Evolutionary conservation across 2,797 vertebrate species (phyloP).

Genomic region (Thripadectes ignobilis): DNA sequence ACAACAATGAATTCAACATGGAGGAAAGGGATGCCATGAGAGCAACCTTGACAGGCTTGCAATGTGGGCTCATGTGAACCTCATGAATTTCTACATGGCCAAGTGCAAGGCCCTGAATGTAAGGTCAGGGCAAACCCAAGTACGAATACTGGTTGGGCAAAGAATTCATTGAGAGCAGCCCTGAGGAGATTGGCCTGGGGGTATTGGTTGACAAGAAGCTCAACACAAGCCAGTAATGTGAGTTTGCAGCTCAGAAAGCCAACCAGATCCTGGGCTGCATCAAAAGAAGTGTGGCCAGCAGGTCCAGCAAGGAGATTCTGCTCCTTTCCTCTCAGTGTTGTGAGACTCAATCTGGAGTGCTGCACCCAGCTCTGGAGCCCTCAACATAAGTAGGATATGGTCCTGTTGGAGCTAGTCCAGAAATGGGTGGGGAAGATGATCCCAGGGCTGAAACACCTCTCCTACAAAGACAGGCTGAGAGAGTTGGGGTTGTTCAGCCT

Average conservation of each 20-base stretch:
- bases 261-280: background rate
- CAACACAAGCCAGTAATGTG: background rate
- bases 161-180: background rate
- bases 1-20: rapidly evolving
- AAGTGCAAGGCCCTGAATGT: background rate
- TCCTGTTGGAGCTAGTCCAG: background rate
- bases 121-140: background rate
- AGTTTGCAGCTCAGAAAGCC: background rate
- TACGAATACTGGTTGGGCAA: background rate
- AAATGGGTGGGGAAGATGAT: background rate
- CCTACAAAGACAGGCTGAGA: background rate
- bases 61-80: background rate
- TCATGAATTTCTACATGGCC: background rate
- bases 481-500: background rate
- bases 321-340: rapidly evolving
- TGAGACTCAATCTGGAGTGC: background rate
- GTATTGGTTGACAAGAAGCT: background rate
- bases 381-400: background rate
- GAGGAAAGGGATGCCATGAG: background rate
- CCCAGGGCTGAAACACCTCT: background rate
- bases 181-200: background rate
- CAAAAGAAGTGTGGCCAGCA: background rate
- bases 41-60: background rate
- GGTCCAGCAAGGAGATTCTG: background rate
- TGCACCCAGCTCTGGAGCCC: background rate